Percentiles rank a stretch among this genome's conserved stretches.
These are phyloP conservation scores for Hyperoodon ampullatus DNA, from an alignment of 2,113 vertebrate species.

Conservation along the genomic window DNA sequence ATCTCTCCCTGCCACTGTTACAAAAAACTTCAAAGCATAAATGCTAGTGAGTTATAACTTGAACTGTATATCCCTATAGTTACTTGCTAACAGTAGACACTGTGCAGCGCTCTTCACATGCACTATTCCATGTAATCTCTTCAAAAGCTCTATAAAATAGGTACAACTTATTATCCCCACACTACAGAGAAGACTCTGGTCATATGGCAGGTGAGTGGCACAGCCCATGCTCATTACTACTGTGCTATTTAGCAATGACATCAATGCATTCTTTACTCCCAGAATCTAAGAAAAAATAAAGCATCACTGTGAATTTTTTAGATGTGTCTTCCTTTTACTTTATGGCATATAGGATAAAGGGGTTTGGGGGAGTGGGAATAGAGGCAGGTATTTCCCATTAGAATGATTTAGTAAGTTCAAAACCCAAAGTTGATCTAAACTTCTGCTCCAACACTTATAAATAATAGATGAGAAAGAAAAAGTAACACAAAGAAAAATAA, in stretches of 20 bases:
- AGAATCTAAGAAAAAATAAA: not conserved
- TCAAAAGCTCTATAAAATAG: not conserved
- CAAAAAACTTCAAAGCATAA: not conserved
- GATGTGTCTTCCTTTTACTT: not conserved
- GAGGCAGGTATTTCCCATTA: not conserved
- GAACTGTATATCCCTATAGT: not conserved
- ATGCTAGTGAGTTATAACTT: not conserved
- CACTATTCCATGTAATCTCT: not conserved
- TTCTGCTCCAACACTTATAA: not conserved
- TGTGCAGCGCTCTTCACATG: not conserved
- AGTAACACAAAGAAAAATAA: not conserved
- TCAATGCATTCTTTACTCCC: not conserved
- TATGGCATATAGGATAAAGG: not conserved
- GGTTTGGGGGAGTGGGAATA: fast-evolving
- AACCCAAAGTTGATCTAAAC: not conserved
- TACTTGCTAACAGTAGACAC: not conserved
- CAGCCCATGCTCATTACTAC: not conserved
- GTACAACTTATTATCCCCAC: not conserved
- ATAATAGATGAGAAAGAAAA: not conserved
- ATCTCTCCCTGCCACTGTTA: not conserved
- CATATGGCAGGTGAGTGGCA: not conserved
- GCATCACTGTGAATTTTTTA: not conserved
- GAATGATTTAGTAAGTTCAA: not conserved
- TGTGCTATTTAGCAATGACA: not conserved
- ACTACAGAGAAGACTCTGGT: not conserved